These are phyloP conservation scores for Caenorhabditis tropicalis DNA, from an alignment of 1,140 invertebrate species.

Conservation along the genomic window DNA sequence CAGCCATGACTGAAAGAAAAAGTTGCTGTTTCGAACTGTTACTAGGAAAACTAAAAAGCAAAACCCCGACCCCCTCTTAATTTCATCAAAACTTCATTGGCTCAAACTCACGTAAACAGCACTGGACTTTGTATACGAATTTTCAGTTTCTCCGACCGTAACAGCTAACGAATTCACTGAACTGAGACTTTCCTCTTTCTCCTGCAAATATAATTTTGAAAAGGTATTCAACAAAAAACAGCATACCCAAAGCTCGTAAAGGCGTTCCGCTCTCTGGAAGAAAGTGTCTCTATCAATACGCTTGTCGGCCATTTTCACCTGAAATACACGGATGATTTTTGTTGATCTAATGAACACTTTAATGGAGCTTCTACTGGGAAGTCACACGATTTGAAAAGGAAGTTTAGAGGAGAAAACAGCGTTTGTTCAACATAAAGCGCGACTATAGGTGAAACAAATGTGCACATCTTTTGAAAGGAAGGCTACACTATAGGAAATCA, in stretches of 20 bases:
- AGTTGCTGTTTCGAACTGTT: too few species aligned
- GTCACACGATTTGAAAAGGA: neutral
- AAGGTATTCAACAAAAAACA: neutral
- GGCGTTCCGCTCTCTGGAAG: conserved; percentile 9
- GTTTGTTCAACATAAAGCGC: too few species aligned
- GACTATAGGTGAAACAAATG: too few species aligned
- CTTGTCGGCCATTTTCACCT: neutral
- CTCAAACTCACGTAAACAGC: neutral
- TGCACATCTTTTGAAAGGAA: neutral
- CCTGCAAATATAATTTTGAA: neutral
- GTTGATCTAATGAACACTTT: neutral
- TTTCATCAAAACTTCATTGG: too few species aligned
- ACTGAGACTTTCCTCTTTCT: neutral
- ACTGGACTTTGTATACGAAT: conserved; percentile 12
- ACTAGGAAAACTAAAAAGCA: too few species aligned
- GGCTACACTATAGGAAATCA: too few species aligned
- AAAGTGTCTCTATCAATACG: neutral
- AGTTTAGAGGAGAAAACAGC: neutral
- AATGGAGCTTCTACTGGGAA: neutral
- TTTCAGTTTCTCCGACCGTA: neutral
- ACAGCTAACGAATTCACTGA: neutral
- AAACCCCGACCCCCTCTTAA: too few species aligned
- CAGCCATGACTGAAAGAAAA: conserved; percentile 13
- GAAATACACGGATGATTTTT: neutral
- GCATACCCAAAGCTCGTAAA: conserved; percentile 4